Base-by-base conservation (phyloP, 2,113 vertebrate species). In the Alligator sinensis region DNA sequence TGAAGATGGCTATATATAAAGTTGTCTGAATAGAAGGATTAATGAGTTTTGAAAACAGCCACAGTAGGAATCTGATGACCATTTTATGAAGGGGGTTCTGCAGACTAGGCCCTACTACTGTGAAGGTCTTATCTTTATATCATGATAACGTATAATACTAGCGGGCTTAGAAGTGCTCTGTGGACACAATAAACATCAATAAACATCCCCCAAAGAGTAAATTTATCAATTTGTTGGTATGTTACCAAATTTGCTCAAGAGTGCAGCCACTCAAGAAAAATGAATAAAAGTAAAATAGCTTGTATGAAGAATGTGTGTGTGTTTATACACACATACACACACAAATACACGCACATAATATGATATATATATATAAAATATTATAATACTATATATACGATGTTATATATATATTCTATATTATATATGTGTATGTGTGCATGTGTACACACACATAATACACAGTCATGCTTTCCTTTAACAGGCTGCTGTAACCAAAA, bases 61-160 rank as follows among this genome's bases (percentile, higher is more conserved):
- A 0, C 19, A 16, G 38, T 12, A 61, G 77, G 14, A 61, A 9
- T 81, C 0, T 62, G 2, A 6, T 80, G 80, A 14, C 57, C n/a
- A 21, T 61, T 61, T 24, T 59, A 59, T 4, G 28, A 77, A 30
- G 88, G 55, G 27, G 68, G 8, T 15, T 70, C 30, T 70, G 55
- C 2, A 16, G n/a, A 15, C 19, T 17, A 57, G 47, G 38, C 55
- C 87, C 12, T 62, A 60, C 34, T 0, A 0, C 27, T 25, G 12
- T 61, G 4, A 1, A 54, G 30, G 3, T 4, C 58, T 70, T 82
- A 25, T 11, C 77, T 62, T 66, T 57, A 25, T 57, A 57, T 38
- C 70, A 82, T 62, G 22, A 5, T 13, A 38, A 17, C 80, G 89
- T 76, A 34, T 4, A 3, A 8, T 80, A 14, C 62, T 19, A 0